Evolutionary conservation across 2,113 vertebrate genomes (phyloP), one percentile per base, ranked within the genome.

Genomic region (Dermatemys mawii): DNA sequence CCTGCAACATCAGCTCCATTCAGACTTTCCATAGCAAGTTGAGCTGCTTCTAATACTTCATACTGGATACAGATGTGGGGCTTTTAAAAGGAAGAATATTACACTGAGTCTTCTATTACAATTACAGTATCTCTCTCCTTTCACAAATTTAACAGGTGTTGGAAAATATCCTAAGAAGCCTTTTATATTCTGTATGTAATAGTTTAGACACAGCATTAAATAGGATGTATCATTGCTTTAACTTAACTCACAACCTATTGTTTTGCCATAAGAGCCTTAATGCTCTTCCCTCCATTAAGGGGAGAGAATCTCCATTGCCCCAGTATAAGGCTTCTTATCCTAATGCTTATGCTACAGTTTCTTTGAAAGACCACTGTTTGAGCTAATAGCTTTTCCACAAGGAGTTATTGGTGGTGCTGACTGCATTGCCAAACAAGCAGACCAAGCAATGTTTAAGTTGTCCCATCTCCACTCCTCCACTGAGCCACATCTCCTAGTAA

Each of bases 1-100:
- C 97, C 98, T 46, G 98, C 97, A 21, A 98, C 76, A 91, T 97
- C 83, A 49, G 91, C 83, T 84, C 98, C 98, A 83, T 98, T 91
- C 41, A 99, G 94, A 35, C 93, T 96, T 50, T 98, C 97, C 63
- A 99, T 76, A 57, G 99, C 99, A 67, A 99, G 98, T 81, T 97
- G 84, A 32, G 99, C 99, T 93, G 98, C 99, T 96, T 99, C 99
- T 76, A 99, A 97, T 53, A 99, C 96, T 94, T 98, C 88, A 1
- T 98, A 99, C 2, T 98, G 98, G 5, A 99, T 95, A 86, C 98
- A 97, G 35, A 99, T 97, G 55, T 99, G 98, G 1, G 99, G 97
- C 99, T 99, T 93, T 35, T 93, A 87, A 97, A 13, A 93, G 83
- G 51, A 81, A 14, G 21, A 0, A 46, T 6, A 50, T 76, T 17